Conservation (phyloP, 1,140 invertebrate genomes). For the Diorhabda elongata region DNA sequence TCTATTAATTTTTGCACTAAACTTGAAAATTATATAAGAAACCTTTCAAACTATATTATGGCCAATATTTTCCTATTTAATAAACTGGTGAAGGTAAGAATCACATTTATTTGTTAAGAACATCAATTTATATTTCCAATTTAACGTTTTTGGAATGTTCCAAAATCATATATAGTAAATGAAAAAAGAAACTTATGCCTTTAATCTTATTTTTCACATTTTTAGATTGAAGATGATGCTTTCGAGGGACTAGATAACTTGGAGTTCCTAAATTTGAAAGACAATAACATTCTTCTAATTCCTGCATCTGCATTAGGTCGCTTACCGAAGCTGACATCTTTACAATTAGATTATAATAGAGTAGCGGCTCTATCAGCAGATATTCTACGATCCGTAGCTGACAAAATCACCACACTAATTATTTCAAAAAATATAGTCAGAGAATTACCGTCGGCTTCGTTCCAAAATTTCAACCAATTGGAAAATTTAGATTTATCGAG, state of each 20-base stretch:
- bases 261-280: constrained; percentile 74
- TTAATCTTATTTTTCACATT: constrained; percentile 24
- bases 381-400: constrained; percentile 62
- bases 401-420: constrained; percentile 59
- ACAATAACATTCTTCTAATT: constrained; percentile 82
- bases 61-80: no score
- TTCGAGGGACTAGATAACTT: constrained; percentile 76
- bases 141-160: no score
- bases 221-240: constrained; percentile 78
- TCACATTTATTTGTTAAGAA: no score
- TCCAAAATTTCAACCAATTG: constrained; percentile 73
- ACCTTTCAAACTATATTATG: no score
- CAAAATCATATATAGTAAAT: no score
- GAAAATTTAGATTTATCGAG: constrained; percentile 70
- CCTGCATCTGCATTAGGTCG: constrained; percentile 73
- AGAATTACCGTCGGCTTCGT: constrained; percentile 74
- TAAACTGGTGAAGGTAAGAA: no score
- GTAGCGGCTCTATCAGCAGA: constrained; percentile 81
- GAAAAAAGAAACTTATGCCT: no score
- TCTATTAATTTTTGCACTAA: no score
- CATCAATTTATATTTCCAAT: no score
- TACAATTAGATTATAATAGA: constrained; percentile 81
- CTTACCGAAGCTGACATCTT: constrained; percentile 65
- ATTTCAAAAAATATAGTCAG: constrained; percentile 81
- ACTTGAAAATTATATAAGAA: no score